Evolutionary conservation across 35 echinoderm and acorn worm species (phyloP), one percentile per base, ranked within the genome.

Genomic region (Strongylocentrotus purpuratus): DNA sequence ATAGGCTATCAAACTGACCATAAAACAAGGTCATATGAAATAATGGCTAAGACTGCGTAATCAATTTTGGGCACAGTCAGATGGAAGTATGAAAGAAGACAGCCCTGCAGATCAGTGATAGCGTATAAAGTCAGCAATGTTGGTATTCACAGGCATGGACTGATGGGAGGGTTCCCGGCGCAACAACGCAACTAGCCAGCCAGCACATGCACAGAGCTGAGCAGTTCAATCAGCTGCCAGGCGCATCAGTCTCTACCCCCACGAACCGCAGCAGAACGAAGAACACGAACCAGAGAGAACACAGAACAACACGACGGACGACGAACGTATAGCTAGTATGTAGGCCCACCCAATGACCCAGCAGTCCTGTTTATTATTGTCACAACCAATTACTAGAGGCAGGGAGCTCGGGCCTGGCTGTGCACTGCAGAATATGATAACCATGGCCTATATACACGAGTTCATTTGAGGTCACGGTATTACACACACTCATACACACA

Each of bases 361-460:
- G 33, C 91, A 93, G 91, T 58, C 91, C 91, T 93, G 91, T 93
- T 93, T 93, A 93, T 93, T 93, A 93, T 93, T 93, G 91, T 93
- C 91, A 93, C 91, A 93, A 93, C 91, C 91, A 93, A 93, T 93
- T 93, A 93, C 91, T 58, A 22, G 91, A 93, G 91, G 46, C 48
- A 93, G 45, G 91, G 91, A 93, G 91, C 48, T 58, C 46, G 46
- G 48, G 91, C 45, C 91, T 46, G 91, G 46, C 91, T 31, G 48
- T 93, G 91, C 91, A 78, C 20, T 50, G 91, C 91, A 93, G n/a
- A 93, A 93, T 93, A 93, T 93, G 58, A 93, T 93, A 93, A 45
- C 91, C 91, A 46, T 93, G 91, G 91, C 91, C 91, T 93, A 93
- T 50, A 93, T 93, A 93, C 91, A 50, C 46, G 91, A 58, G 91